A percentile compares a stretch with the other conserved stretches of the same genome.
phyloP scores from a whole-genome alignment of 1,140 invertebrate genomes.

The Melipona quadrifasciata region DNA sequence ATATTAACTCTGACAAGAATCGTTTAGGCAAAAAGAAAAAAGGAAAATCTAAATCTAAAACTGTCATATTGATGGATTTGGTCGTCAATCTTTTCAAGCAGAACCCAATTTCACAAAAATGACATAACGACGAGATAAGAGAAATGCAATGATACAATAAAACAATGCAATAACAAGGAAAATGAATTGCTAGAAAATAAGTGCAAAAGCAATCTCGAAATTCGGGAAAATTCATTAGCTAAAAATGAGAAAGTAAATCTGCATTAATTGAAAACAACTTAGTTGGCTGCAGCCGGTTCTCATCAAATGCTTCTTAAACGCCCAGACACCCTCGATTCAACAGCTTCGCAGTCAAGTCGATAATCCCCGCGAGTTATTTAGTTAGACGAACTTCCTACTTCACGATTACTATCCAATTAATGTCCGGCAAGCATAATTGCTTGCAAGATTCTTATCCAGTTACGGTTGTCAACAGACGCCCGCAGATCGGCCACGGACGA shows the following conservation, averaged over 20 bases:
- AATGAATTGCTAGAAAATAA: too few species aligned
- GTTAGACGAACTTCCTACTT: slow-evolving; percentile 27
- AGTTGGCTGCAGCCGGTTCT: not conserved
- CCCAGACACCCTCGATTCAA: slow-evolving; percentile 4
- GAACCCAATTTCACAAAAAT: too few species aligned
- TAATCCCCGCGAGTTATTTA: slow-evolving; percentile 33
- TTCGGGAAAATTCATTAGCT: too few species aligned
- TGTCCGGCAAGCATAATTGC: slow-evolving; percentile 29
- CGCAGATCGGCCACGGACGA: slow-evolving; percentile 1
- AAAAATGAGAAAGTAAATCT: not conserved
- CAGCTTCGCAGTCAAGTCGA: slow-evolving; percentile 7
- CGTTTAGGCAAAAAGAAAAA: too few species aligned
- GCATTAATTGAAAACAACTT: not conserved
- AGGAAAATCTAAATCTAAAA: too few species aligned
- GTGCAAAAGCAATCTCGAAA: too few species aligned
- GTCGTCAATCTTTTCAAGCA: too few species aligned
- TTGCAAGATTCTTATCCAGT: slow-evolving; percentile 17
- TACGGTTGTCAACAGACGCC: not conserved
- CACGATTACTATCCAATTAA: slow-evolving; percentile 31
- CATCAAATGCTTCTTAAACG: not conserved
- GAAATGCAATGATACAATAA: too few species aligned
- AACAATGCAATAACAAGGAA: too few species aligned
- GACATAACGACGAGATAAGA: too few species aligned
- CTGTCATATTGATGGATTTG: too few species aligned
- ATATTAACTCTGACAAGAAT: too few species aligned